A percentile compares a stretch with the other conserved stretches of the same genome.
Conservation (phyloP, 2,797 vertebrate species). For the Anomalospiza imberbis region DNA sequence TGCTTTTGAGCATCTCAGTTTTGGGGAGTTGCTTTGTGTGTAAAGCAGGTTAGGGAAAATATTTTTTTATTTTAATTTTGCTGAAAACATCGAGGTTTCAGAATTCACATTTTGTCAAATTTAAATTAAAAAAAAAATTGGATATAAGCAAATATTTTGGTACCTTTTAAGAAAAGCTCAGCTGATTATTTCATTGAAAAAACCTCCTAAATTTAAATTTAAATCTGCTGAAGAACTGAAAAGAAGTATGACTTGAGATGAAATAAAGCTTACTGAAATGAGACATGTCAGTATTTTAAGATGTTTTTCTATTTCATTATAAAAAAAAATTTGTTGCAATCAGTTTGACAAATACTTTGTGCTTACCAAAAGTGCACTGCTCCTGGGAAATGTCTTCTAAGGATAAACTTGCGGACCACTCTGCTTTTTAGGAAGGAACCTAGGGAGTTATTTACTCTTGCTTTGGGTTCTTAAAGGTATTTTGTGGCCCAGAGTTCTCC, state of each 20-base stretch:
- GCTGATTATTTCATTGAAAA: background rate
- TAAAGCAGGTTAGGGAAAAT: background rate
- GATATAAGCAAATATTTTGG: background rate
- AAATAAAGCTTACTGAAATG: background rate
- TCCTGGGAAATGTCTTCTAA: background rate
- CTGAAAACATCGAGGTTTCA: background rate
- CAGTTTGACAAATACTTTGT: background rate
- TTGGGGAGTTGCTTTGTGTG: background rate
- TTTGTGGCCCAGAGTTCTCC: background rate
- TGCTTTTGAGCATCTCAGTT: background rate
- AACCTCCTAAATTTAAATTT: background rate
- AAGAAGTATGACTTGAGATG: background rate
- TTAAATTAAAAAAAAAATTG: background rate
- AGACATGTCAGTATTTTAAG: background rate
- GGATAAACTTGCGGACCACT: background rate
- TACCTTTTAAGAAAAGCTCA: background rate
- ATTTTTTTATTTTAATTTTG: accelerated
- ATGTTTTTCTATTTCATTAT: background rate
- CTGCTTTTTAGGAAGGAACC: background rate
- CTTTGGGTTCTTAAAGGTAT: background rate
- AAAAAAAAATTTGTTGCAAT: background rate
- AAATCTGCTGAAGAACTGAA: background rate
- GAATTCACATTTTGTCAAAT: background rate
- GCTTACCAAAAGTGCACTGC: background rate
- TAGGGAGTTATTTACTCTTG: background rate